These are phyloP conservation scores for Crocallis elinguaria DNA, from an alignment of 2,888 invertebrate genomes.

Conservation along the genomic window DNA sequence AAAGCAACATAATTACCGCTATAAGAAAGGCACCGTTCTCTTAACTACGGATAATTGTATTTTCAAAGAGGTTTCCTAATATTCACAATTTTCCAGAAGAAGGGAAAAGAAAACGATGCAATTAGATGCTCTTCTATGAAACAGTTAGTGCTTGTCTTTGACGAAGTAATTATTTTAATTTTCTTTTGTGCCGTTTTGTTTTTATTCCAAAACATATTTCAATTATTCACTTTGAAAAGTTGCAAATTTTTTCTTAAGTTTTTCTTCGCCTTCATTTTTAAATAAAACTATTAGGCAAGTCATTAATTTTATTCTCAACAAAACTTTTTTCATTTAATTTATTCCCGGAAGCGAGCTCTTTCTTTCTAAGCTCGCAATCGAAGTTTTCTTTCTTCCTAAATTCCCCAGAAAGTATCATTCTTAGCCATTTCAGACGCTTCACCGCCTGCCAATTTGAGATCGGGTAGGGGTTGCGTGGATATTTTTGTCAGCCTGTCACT, in stretches of 20 bases:
- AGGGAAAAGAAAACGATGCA: constrained; percentile 42
- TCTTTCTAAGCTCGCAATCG: not conserved
- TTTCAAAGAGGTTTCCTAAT: constrained; percentile 68
- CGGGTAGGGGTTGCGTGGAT: not conserved
- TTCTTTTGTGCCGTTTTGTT: not conserved
- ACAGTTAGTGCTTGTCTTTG: not conserved
- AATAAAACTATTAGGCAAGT: too few species aligned
- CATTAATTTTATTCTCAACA: too few species aligned
- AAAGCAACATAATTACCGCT: constrained; percentile 70
- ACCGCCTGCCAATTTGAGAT: constrained; percentile 1
- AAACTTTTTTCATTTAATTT: too few species aligned
- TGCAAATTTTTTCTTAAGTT: not conserved
- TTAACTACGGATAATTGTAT: constrained; percentile 72
- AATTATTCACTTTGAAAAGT: not conserved
- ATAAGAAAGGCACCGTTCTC: constrained; percentile 67
- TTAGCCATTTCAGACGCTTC: constrained; percentile 28
- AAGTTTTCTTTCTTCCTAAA: not conserved
- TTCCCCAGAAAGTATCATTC: not conserved
- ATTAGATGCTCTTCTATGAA: constrained; percentile 9
- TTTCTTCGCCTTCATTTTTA: too few species aligned
- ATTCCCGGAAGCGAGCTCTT: not conserved
- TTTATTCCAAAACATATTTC: too few species aligned
- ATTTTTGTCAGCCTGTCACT: constrained; percentile 17
- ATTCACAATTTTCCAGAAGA: constrained; percentile 62
- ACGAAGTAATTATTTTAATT: not conserved